phyloP scores from a whole-genome alignment of 2,888 invertebrate genomes.

The Agonum fuliginosum region DNA sequence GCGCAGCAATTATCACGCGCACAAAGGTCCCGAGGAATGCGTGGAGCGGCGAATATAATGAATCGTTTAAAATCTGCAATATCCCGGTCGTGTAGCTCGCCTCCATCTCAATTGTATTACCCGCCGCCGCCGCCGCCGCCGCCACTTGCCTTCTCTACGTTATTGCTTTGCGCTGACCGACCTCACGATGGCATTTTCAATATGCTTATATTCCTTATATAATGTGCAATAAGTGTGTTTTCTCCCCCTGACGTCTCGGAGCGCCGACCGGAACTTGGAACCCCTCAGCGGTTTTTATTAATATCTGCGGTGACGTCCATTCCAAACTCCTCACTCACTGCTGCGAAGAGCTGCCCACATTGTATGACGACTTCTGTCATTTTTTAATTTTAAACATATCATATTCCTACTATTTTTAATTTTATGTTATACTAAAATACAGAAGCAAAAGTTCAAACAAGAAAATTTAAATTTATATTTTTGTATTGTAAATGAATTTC shows the following conservation, averaged over 20 bases:
- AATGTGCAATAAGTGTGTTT: slow-evolving; percentile 67
- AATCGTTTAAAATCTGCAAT: slow-evolving; percentile 70
- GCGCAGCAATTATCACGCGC: slow-evolving; percentile 63
- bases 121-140: slow-evolving; percentile 2
- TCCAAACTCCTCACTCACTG: not conserved
- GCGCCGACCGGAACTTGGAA: too few species aligned
- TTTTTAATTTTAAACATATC: too few species aligned
- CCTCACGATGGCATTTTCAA: slow-evolving; percentile 70
- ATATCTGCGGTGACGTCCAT: slow-evolving; percentile 63
- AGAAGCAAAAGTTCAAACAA: too few species aligned
- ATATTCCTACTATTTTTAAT: too few species aligned
- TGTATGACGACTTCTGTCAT: not conserved
- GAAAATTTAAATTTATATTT: too few species aligned
- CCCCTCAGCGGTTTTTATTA: slow-evolving; percentile 65
- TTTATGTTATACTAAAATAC: too few species aligned
- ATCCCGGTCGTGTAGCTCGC: slow-evolving; percentile 63
- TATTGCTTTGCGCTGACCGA: slow-evolving; percentile 65
- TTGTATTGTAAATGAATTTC: too few species aligned
- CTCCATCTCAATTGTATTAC: slow-evolving; percentile 47
- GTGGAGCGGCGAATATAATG: slow-evolving; percentile 68
- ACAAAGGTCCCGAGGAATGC: slow-evolving; percentile 65
- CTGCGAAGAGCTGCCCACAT: not conserved
- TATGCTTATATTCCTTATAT: slow-evolving; percentile 70
- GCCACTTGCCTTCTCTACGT: slow-evolving; percentile 44
- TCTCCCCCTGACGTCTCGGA: slow-evolving; percentile 12